Evolutionary conservation across 92 coral and sea anemone species (phyloP).

Genomic region (Parazoanthus swiftii): DNA sequence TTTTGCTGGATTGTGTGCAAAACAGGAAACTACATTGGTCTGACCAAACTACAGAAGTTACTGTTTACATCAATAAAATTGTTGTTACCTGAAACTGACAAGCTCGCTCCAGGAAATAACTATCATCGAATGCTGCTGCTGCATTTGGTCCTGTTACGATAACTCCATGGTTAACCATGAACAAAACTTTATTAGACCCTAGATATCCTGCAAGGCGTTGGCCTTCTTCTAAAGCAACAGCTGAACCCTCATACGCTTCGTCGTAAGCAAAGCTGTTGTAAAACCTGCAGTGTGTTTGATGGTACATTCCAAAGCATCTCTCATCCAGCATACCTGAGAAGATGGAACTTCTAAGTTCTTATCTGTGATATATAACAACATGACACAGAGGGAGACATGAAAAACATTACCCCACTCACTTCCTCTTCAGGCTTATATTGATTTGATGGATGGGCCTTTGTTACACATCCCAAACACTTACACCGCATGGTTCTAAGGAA

Average conservation of each 20-base stretch:
- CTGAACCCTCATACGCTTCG: conserved; percentile 53
- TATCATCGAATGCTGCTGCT: conserved; percentile 64
- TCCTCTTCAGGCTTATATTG: too few relatives aligned
- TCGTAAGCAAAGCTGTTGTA: conserved; percentile 72
- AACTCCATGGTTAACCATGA: conserved; percentile 82
- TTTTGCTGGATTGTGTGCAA: too few relatives aligned
- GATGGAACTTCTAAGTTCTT: background rate
- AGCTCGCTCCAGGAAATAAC: conserved; percentile 72
- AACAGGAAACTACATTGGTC: too few relatives aligned
- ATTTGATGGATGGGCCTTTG: too few relatives aligned
- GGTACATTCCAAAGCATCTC: conserved; percentile 65
- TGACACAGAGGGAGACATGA: too few relatives aligned
- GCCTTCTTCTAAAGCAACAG: conserved; percentile 54
- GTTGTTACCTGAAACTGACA: conserved; percentile 69
- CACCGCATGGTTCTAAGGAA: too few relatives aligned
- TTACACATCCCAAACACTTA: too few relatives aligned
- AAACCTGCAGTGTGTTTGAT: conserved; percentile 62
- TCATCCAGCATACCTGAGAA: conserved; percentile 66
- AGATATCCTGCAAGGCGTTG: conserved; percentile 61
- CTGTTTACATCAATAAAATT: background rate
- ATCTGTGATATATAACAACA: background rate
- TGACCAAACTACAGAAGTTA: background rate
- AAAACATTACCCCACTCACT: too few relatives aligned
- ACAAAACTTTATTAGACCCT: conserved; percentile 57
- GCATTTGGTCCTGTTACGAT: conserved; percentile 58